Base-by-base conservation (phyloP, 2,113 vertebrate genomes). In the Abramis brama region DNA sequence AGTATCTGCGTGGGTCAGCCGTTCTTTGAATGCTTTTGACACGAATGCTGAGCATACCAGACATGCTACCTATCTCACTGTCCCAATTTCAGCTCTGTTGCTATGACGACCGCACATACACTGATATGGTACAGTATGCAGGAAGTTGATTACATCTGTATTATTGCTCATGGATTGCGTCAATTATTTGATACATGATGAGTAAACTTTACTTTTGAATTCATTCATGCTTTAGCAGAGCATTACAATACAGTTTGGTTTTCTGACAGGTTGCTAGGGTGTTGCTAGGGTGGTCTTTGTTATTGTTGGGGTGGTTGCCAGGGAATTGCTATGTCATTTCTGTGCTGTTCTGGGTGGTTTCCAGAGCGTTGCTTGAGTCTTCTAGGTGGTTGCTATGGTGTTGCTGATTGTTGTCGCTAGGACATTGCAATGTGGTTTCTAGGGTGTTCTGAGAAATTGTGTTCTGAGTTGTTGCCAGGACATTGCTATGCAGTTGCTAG, bases 71-170 rank as follows among this genome's bases (percentile, higher is more conserved):
- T 86, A 71, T 71, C 82, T 89, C 84, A 81, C 70, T 89, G 86
- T 86, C 86, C 84, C 87, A 82, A 85, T 85, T 89, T 86, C 78
- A 60, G 79, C 90, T 86, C 78, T 87, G 93, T 92, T 92, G 86
- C 92, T 89, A 90, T 89, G 90, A 89, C 81, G 85, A 88, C 82
- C 10, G 25, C 90, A 85, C 90, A 86, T 85, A 89, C 83, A 86
- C 83, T 86, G 33, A 82, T 84, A 64, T 45, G 77, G 70, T 45
- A 43, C 43, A 43, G 8, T 43, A 60, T 73, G 83, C 78, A 50
- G 73, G 68, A 82, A 64, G 55, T 79, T 9, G 9, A 30, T 71
- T 73, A 39, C 30, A 10, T 68, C 39, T 47, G 79, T 19, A n/a
- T 30, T 33, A 33, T 45, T 70, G n/a, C 9, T 64, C 33, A 47